phyloP scores from a whole-genome alignment of 2,797 vertebrate genomes.

The Decapterus maruadsi region DNA sequence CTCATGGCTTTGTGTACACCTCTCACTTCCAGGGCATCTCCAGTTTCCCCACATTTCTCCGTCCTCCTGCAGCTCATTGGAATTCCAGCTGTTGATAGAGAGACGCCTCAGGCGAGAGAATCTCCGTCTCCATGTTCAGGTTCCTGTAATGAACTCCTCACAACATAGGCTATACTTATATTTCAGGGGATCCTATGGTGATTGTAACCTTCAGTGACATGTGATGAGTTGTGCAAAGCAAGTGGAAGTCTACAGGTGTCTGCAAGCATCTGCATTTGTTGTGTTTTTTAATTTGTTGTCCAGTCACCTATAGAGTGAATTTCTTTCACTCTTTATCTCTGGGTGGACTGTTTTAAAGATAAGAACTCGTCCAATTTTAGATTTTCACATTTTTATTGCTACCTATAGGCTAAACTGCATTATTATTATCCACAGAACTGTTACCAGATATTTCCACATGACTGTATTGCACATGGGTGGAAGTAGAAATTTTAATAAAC shows the following conservation, averaged over 20 bases:
- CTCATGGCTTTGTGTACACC: slow-evolving; percentile 40
- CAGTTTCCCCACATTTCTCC: slow-evolving; percentile 61
- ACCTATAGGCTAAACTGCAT: no score
- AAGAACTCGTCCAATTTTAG: neutral
- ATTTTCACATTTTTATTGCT: neutral
- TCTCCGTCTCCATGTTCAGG: slow-evolving; percentile 13
- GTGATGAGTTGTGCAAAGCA: slow-evolving; percentile 11
- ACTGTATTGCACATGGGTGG: no score
- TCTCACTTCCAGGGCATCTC: slow-evolving; percentile 67
- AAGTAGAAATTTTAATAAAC: no score
- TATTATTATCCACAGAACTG: no score
- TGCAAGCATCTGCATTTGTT: slow-evolving; percentile 1
- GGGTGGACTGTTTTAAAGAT: neutral
- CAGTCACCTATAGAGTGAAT: no score
- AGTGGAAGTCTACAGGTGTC: neutral
- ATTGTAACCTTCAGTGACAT: slow-evolving; percentile 1
- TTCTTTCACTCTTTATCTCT: neutral
- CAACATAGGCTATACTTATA: slow-evolving; percentile 20
- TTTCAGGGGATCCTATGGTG: slow-evolving; percentile 29
- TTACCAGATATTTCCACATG: no score
- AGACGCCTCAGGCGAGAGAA: slow-evolving; percentile 35
- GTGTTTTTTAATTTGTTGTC: neutral
- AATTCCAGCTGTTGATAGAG: slow-evolving; percentile 70
- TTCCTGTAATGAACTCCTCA: slow-evolving; percentile 29
- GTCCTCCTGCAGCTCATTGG: slow-evolving; percentile 44